Evolutionary conservation across 2,113 vertebrate genomes (phyloP).

Genomic region (Leucosticte australis): DNA sequence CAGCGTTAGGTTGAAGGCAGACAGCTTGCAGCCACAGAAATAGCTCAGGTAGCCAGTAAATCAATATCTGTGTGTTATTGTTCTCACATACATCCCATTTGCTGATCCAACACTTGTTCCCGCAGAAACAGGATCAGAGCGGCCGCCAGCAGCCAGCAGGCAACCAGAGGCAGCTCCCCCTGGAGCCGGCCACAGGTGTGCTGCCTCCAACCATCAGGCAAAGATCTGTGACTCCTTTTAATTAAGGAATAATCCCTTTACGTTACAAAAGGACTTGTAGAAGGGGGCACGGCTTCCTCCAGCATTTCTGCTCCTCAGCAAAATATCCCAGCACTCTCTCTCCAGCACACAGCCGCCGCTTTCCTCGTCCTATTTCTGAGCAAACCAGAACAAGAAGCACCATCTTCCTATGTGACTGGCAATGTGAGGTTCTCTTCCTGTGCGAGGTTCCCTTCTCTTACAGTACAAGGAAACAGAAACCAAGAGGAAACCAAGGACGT

Average conservation of each 20-base stretch:
- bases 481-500: background rate
- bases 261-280: background rate
- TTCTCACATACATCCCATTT: background rate
- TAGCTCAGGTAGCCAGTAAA: background rate
- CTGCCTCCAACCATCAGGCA: background rate
- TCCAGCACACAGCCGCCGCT: fast-evolving
- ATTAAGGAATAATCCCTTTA: background rate
- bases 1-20: background rate
- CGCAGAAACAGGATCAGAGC: background rate
- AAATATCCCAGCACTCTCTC: background rate
- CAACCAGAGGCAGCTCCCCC: background rate
- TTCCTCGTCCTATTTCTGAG: background rate
- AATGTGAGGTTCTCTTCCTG: background rate
- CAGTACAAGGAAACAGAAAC: background rate
- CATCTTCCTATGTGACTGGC: fast-evolving
- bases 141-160: background rate
- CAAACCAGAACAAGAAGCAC: background rate
- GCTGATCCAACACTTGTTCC: slow-evolving; percentile 32
- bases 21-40: background rate
- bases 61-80: background rate
- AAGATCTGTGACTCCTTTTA: background rate
- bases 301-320: background rate
- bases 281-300: background rate
- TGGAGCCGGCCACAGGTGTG: background rate
- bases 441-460: background rate